Base-by-base conservation (phyloP, 1,140 invertebrate species). In the Drosophila tani region DNA sequence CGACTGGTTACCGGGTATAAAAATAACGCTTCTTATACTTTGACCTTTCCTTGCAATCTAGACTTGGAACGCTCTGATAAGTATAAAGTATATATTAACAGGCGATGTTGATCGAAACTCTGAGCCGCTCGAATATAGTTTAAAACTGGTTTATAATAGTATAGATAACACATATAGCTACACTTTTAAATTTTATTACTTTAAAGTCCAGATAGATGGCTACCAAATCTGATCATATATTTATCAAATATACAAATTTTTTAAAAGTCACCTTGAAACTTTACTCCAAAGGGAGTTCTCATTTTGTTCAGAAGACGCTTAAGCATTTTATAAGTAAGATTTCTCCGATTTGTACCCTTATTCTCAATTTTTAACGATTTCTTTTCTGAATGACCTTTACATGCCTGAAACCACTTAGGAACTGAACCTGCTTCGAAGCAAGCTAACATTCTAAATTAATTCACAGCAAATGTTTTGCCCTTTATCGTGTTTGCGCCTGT, bases 271-370 rank as follows among this genome's bases (percentile, higher is more conserved):
- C 70, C 58, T 75, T 55, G 12, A 1, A 21, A 21, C 7, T 51
- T 69, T 8, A 41, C 40, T 78, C 21, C 55, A 4, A 35, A 47
- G 12, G 64, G 45, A 11, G 15, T 46, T 79, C 29, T 76, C 1
- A 85, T 12, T 65, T 82, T 85, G 5, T 35, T 47, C 2, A 85
- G 15, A 8, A 87, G 43, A 8, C 75, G 62, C 15, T 75, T 64
- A 5, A 87, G 11, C 82, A 85, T 85, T 75, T 81, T 79, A 8
- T 15, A 57, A 41, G 3, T 51, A 3, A 3, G 5, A 14, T 45
- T 29, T 38, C 41, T 21, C 53, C 21, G 3, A 9, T 55, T 74
- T 67, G 5, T 5, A 40, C 9, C 38, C 27, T 11, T 24, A 3
- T 24, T 49, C 21, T 24, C 21, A 24, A 24, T 24, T 24, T 40